phyloP scores from a whole-genome alignment of 2,113 vertebrate species.

The Hippocampus comes region DNA sequence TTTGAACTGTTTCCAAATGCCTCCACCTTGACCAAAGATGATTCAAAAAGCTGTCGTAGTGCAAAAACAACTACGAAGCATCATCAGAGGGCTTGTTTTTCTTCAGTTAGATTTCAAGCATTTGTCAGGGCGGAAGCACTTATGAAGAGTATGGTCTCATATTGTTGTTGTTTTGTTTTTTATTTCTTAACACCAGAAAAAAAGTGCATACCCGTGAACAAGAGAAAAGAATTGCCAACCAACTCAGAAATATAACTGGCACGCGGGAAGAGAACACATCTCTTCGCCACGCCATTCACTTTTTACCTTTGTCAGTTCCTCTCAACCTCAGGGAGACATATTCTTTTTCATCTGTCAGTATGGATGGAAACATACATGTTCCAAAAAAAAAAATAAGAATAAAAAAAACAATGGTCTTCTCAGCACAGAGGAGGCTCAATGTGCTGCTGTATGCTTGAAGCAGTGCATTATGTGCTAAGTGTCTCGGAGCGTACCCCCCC shows the following conservation, averaged over 20 bases:
- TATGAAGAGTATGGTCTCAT: not conserved
- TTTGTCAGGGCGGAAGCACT: not conserved
- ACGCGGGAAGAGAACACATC: slow-evolving; percentile 30
- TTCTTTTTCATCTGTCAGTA: slow-evolving; percentile 70
- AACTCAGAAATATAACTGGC: slow-evolving; percentile 31
- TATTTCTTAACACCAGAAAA: not conserved
- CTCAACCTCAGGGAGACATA: slow-evolving; percentile 63
- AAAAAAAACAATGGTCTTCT: slow-evolving; percentile 64
- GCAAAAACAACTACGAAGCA: not conserved
- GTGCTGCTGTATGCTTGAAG: slow-evolving; percentile 73
- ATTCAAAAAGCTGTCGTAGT: not conserved
- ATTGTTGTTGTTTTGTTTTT: not conserved
- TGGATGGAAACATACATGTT: slow-evolving; percentile 68
- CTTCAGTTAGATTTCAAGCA: not conserved
- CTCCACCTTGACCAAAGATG: not conserved
- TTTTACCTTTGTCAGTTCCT: slow-evolving; percentile 40
- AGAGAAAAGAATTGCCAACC: slow-evolving; percentile 12
- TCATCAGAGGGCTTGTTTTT: not conserved
- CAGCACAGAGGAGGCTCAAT: slow-evolving; percentile 57
- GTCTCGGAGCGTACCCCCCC: slow-evolving; percentile 48
- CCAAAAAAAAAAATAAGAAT: slow-evolving; percentile 39
- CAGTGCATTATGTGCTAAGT: slow-evolving; percentile 71
- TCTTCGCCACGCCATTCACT: slow-evolving; percentile 24
- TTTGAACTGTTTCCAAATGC: not conserved
- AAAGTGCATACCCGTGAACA: not conserved